Percentiles rank a stretch among this genome's conserved stretches.
Evolutionary conservation across 64 coral and sea anemone genomes (phyloP).

Genomic region (Acropora yongei): DNA sequence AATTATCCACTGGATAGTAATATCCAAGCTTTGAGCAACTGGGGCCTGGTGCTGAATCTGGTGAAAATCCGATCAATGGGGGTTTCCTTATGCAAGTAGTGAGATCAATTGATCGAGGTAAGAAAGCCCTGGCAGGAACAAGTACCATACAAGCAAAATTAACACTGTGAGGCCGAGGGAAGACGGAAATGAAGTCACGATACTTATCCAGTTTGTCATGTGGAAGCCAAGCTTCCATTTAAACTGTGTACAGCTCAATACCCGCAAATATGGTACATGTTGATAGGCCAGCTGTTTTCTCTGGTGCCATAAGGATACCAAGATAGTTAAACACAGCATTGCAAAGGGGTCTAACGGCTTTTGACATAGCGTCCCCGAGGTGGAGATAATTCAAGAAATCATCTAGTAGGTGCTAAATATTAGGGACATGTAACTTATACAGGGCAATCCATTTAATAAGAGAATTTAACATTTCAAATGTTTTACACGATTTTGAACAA

Average conservation of each 20-base stretch:
- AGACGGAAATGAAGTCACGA: no score
- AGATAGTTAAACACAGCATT: background rate
- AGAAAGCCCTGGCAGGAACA: background rate
- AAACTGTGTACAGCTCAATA: slow-evolving; percentile 9
- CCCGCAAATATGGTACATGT: slow-evolving; percentile 17
- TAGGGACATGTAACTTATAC: no score
- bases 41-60: no score
- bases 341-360: background rate
- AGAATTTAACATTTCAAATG: slow-evolving; percentile 40
- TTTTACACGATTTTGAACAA: slow-evolving; percentile 32
- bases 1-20: no score
- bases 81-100: background rate
- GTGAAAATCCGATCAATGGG: background rate
- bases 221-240: slow-evolving; percentile 21
- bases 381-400: background rate
- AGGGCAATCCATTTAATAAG: background rate
- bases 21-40: no score
- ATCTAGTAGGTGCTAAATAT: slow-evolving; percentile 2
- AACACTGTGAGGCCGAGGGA: background rate
- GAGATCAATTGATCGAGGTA: slow-evolving; percentile 26
- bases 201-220: background rate
- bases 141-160: slow-evolving; percentile 43
- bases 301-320: slow-evolving; percentile 33
- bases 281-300: slow-evolving; percentile 22
- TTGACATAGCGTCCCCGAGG: background rate